Evolutionary conservation across 2,888 invertebrate species (phyloP).

Genomic region (Sesamia inferens): DNA sequence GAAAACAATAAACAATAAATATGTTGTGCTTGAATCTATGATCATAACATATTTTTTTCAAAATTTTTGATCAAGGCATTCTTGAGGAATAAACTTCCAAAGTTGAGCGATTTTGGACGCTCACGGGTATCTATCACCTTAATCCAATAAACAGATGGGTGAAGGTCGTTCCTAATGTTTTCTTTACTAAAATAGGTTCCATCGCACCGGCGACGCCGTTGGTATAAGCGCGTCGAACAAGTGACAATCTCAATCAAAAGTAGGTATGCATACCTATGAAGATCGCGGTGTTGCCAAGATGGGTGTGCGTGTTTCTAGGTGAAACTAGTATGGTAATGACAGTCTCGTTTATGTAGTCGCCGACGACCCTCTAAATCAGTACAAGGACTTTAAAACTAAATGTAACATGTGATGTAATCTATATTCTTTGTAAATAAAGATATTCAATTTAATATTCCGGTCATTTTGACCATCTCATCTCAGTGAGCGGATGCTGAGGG

Average conservation of each 20-base stretch:
- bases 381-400: neutral
- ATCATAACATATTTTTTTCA: too few species aligned
- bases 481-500: constrained; percentile 24
- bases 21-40: too few species aligned
- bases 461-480: constrained; percentile 50
- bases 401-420: neutral
- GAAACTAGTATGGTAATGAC: constrained; percentile 70
- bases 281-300: constrained; percentile 38
- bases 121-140: too few species aligned
- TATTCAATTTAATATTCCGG: neutral
- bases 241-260: constrained; percentile 24
- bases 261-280: constrained; percentile 25
- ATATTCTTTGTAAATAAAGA: neutral
- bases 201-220: neutral
- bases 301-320: constrained; percentile 64
- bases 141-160: too few species aligned
- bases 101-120: too few species aligned
- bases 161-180: too few species aligned
- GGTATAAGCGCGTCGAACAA: neutral
- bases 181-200: neutral
- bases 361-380: constrained; percentile 56
- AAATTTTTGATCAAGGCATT: too few species aligned
- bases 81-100: too few species aligned
- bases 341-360: constrained; percentile 63
- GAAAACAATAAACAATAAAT: too few species aligned